Evolutionary conservation across 2,797 vertebrate genomes (phyloP).

Genomic region (Mus spretus): DNA sequence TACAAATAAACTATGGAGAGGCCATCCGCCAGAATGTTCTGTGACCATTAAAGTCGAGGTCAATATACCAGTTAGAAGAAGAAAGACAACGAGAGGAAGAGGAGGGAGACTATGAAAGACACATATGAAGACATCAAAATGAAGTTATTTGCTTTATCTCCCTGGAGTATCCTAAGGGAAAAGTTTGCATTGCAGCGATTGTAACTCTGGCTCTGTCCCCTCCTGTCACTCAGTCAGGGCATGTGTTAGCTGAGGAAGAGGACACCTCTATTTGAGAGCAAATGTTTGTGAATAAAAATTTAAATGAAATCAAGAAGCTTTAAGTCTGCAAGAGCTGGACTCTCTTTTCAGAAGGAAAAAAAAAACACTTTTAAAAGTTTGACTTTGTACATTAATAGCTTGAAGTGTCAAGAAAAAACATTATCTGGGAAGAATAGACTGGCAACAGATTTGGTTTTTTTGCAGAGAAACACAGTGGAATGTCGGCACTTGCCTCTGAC

Average conservation of each 20-base stretch:
- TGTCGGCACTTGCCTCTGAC: neutral
- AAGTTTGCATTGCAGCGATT: neutral
- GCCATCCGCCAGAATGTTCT: neutral
- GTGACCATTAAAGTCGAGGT: neutral
- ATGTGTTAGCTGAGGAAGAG: neutral
- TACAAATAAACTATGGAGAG: slow-evolving; percentile 15
- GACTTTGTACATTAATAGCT: neutral
- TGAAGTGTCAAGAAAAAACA: neutral
- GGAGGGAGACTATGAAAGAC: neutral
- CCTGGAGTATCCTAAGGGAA: neutral
- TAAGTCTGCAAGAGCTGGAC: neutral
- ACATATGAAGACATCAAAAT: neutral
- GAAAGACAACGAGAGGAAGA: neutral
- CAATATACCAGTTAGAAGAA: neutral
- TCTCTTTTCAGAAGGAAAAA: neutral
- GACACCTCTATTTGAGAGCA: slow-evolving; percentile 8
- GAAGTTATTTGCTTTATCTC: neutral
- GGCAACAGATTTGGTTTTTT: neutral
- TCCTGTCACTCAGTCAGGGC: neutral
- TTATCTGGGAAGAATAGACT: neutral
- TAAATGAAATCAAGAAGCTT: slow-evolving; percentile 33
- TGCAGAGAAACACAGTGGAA: neutral
- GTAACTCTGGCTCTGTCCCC: neutral
- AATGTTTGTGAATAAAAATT: slow-evolving; percentile 15
- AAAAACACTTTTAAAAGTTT: slow-evolving; percentile 46